Base-by-base conservation (phyloP, 2,888 invertebrate species). In the Oscheius sp. region DNA sequence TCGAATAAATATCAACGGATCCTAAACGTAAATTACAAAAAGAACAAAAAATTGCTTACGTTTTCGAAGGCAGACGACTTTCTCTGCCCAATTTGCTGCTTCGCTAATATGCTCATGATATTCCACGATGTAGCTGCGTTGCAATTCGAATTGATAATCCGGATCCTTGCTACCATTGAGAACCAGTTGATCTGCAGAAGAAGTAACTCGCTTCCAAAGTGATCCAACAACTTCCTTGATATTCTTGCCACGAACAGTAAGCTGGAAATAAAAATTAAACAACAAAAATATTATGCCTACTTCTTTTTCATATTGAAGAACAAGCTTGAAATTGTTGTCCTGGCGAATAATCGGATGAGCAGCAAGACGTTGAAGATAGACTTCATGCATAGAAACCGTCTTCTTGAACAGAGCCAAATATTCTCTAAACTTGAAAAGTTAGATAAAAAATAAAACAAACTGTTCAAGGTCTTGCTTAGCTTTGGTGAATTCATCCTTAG, bases 341-440 rank as follows among this genome's bases (percentile, higher is more conserved):
- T 93, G 93, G 59, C 95, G 92, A 89, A 99, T 96, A 58, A 96
- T 92, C 0, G 85, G 81, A 77, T 88, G 88, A 43, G 87, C 85
- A 16, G 98, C 97, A 78, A 99, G 89, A 27, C 99, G 93, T 80
- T 96, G 95, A 7, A 99, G 92, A 89, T 99, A 99, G 73, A 98
- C 96, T 90, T 99, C 99, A 89, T 99, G 99, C 98, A 99, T 99
- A 0, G 99, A 99, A 29, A 99, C 99, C 0, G 99, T 99, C 91
- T 99, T 99, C 91, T 99, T 99, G 90, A 99, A 99, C 1, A 97
- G 97, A 0, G 99, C 99, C 85, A 99, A 91, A 89, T 99, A 99
- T 91, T 99, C 99, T 74, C 86, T 86, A 80, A 69, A 56, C 3
- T 35, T 35, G 35, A 35, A 6, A n/a, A 9, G 35, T 35, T 3